Conservation (phyloP, 2,797 vertebrate genomes). For the Enteromius fasciolatus region DNA sequence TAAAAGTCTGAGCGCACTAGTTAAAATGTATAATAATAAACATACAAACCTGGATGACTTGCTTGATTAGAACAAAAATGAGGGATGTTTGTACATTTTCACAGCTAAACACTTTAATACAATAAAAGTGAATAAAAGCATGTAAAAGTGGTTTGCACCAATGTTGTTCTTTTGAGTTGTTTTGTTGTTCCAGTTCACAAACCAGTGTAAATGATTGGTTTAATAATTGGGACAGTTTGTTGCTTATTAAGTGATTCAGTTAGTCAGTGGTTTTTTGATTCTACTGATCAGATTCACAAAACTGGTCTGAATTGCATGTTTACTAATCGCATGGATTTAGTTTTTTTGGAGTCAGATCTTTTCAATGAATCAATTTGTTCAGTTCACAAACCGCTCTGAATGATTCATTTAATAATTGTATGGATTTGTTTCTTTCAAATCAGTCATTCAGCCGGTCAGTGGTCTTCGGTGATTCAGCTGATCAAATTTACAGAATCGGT, state of each 20-base stretch:
- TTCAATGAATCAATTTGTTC: neutral
- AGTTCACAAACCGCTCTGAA: too few species aligned
- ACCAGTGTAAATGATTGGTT: neutral
- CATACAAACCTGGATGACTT: neutral
- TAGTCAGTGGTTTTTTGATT: too few species aligned
- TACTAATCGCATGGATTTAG: neutral
- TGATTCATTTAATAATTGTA: too few species aligned
- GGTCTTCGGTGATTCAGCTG: too few species aligned
- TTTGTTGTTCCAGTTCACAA: neutral
- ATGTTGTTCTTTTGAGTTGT: neutral
- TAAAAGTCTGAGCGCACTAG: too few species aligned
- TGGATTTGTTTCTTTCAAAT: neutral
- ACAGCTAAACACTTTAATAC: too few species aligned
- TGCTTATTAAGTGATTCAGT: neutral
- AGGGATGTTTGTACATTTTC: neutral
- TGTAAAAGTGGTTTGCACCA: neutral
- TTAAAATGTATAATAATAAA: too few species aligned
- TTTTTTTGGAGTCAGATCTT: neutral
- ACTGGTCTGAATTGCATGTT: neutral
- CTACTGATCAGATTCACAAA: neutral
- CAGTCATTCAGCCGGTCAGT: too few species aligned
- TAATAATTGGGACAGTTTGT: neutral
- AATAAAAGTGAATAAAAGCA: neutral
- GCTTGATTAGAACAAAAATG: slow-evolving; percentile 25
- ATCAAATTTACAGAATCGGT: neutral